Percentiles rank a stretch among this genome's conserved stretches.
Evolutionary conservation across 2,888 invertebrate species (phyloP).

Genomic region (Listrodromus nycthemerus): DNA sequence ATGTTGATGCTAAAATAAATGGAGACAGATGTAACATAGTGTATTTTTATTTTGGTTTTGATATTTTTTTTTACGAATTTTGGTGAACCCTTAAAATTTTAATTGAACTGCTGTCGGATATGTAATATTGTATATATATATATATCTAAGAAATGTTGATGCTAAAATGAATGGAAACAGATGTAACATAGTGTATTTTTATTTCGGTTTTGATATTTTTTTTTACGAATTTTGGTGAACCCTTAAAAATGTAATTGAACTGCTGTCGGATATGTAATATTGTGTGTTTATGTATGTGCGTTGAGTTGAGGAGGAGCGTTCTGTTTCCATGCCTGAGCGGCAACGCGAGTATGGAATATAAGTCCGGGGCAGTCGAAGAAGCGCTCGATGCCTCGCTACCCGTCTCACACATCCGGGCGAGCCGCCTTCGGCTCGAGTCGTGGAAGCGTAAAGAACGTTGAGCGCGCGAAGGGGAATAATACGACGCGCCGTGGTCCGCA

Average conservation of each 20-base stretch:
- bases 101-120: too few relatives aligned
- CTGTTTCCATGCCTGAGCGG: slow-evolving; percentile 63
- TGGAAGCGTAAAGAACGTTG: slow-evolving; percentile 68
- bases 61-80: too few relatives aligned
- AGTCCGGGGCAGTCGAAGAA: slow-evolving; percentile 63
- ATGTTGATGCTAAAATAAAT: too few relatives aligned
- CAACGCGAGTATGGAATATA: slow-evolving; percentile 51
- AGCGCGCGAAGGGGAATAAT: slow-evolving; percentile 66
- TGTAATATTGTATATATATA: too few relatives aligned
- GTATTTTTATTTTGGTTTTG: too few relatives aligned
- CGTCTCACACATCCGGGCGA: slow-evolving; percentile 68
- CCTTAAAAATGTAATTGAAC: not conserved
- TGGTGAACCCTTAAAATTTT: too few relatives aligned
- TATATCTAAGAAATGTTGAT: too few relatives aligned
- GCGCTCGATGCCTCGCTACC: slow-evolving; percentile 66
- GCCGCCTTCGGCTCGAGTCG: slow-evolving; percentile 62
- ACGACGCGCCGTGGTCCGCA: slow-evolving; percentile 57
- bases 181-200: not conserved
- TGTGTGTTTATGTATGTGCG: slow-evolving; percentile 36
- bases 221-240: not conserved
- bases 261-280: not conserved
- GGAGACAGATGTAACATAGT: too few relatives aligned
- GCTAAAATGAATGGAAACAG: not conserved
- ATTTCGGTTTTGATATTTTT: not conserved
- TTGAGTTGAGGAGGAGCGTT: slow-evolving; percentile 55